Base-by-base conservation (phyloP, 2,888 invertebrate species). In the Galerucella pusilla region DNA sequence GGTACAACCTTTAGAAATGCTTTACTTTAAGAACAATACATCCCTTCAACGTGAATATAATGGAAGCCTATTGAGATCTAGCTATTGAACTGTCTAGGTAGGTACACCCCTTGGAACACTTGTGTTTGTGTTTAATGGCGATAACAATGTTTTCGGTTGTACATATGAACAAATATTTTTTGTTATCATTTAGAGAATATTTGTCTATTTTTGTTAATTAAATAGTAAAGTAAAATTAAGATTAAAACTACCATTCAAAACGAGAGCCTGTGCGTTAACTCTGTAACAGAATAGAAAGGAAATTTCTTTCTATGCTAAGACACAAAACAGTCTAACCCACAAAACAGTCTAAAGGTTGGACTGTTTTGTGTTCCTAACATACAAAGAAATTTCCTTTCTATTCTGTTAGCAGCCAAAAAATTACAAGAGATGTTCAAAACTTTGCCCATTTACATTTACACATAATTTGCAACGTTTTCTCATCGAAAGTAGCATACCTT, bases 91-190 rank as follows among this genome's bases (percentile, higher is more conserved):
- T 59, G 57, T 71, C 64, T 46, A 65, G 71, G 65, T 71, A 65
- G 35, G 42, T 71, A 46, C 65, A 71, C 65, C 59, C 57, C 65
- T 65, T 59, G 10, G 20, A 54, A 54, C 64, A 71, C 57, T 65
- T 64, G 45, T 71, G 65, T 71, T 71, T 71, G 45, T 71, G 59
- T 71, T 71, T 71, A 65, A 65, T 71, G 35, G 45, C 52, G 71
- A 71, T 71, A 71, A 71, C 71, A 71, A 12, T 65, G 71, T 57
- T 57, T 65, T 71, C 16, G 20, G 59, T 65, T 14, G 57, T 65
- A 57, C 71, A 71, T 71, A 65, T 71, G 71, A 71, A 65, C 71
- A 71, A 71, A 71, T 63, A 65, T 71, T 71, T 57, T 52, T 35
- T 61, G 57, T 57, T 57, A 57, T 57, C 57, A 57, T 20, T 57